A percentile compares a stretch with the other conserved stretches of the same genome.
Conservation (phyloP, 2,797 vertebrate species). For the Sus cebifrons region DNA sequence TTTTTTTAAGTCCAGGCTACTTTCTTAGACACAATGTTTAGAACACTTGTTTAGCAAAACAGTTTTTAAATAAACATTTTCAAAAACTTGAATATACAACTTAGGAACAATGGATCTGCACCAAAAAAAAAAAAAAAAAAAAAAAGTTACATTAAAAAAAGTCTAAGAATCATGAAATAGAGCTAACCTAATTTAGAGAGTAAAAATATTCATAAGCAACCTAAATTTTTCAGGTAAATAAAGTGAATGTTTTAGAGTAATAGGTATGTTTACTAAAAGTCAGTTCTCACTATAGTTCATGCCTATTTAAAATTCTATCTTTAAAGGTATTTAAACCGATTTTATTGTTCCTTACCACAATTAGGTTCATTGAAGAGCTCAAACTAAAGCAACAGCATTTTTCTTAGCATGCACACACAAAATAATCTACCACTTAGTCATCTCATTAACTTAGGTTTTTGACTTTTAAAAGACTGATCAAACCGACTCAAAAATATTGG, state of each 20-base stretch:
- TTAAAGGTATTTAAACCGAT: conserved; percentile 66
- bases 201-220: neutral
- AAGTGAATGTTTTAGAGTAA: conserved; percentile 56
- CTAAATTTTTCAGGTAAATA: conserved; percentile 40
- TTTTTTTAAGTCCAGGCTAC: conserved; percentile 58
- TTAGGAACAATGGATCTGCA: conserved; percentile 74
- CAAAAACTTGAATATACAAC: conserved; percentile 74
- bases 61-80: conserved; percentile 76
- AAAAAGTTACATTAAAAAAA: conserved; percentile 65
- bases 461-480: conserved; percentile 17
- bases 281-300: conserved; percentile 75
- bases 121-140: conserved; percentile 7
- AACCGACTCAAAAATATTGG: conserved; percentile 41
- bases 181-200: conserved; percentile 56
- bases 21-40: conserved; percentile 75
- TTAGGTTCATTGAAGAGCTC: conserved; percentile 63
- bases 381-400: conserved; percentile 71
- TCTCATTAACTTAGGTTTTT: conserved; percentile 30
- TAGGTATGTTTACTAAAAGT: conserved; percentile 55
- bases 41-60: conserved; percentile 70
- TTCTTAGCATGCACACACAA: conserved; percentile 81
- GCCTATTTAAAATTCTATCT: conserved; percentile 77
- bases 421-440: conserved; percentile 65
- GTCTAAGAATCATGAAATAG: conserved; percentile 39
- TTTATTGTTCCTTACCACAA: conserved; percentile 73